Evolutionary conservation across 2,797 vertebrate species (phyloP).

Genomic region (Moxostoma hubbsi): DNA sequence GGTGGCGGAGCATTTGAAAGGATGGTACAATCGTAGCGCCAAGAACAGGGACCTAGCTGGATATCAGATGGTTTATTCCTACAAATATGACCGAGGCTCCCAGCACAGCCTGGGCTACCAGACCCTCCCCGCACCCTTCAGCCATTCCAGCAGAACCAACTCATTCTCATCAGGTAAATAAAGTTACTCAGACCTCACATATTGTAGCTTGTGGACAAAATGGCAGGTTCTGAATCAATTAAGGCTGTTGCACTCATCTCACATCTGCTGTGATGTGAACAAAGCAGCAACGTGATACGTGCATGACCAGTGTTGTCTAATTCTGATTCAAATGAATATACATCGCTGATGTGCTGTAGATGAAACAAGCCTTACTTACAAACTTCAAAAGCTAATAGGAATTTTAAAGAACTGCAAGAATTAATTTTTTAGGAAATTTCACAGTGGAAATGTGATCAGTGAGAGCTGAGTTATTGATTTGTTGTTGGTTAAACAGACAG

Average conservation of each 20-base stretch:
- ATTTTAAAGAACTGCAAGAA: neutral
- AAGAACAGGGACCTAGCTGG: conserved; percentile 76
- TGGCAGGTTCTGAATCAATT: too few species aligned
- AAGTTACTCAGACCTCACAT: neutral
- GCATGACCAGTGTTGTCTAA: too few species aligned
- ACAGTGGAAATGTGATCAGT: neutral
- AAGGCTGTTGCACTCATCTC: too few species aligned
- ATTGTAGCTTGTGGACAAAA: too few species aligned
- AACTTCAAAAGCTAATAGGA: neutral
- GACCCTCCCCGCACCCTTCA: conserved; percentile 88
- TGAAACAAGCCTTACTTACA: too few species aligned
- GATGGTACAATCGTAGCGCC: conserved; percentile 93
- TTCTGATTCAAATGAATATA: too few species aligned
- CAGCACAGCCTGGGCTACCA: conserved; percentile 90
- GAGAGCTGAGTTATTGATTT: neutral
- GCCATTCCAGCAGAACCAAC: conserved; percentile 87
- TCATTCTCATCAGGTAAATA: conserved; percentile 91
- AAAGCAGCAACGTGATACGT: too few species aligned
- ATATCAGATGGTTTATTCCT: conserved; percentile 73
- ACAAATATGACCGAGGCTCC: conserved; percentile 86
- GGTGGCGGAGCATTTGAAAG: conserved; percentile 93
- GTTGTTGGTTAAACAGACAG: neutral
- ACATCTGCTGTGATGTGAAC: too few species aligned
- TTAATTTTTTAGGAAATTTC: neutral
- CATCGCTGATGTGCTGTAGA: too few species aligned